phyloP scores from a whole-genome alignment of 2,888 invertebrate species.

The Lasioglossum villosulum region DNA sequence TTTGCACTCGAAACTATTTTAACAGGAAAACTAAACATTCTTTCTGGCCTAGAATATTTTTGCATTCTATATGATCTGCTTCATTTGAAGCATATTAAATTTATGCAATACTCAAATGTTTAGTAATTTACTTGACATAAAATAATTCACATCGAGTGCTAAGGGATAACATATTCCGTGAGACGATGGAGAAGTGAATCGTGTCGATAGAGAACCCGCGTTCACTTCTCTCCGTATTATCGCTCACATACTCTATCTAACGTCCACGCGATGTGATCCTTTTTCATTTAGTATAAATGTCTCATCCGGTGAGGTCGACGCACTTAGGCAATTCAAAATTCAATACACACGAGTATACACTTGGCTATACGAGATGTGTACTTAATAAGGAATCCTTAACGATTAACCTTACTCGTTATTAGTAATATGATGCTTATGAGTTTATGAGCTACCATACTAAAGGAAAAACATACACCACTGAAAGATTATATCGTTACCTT shows the following conservation, averaged over 20 bases:
- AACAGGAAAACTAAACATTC: too few relatives aligned
- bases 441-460: constrained; percentile 81
- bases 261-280: constrained; percentile 73
- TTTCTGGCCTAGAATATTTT: too few relatives aligned
- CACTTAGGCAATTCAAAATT: constrained; percentile 73
- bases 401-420: constrained; percentile 77
- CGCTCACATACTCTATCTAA: constrained; percentile 17
- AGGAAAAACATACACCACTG: constrained; percentile 81
- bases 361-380: constrained; percentile 71
- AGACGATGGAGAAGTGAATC: not conserved
- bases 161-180: not conserved
- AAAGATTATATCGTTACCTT: constrained; percentile 76
- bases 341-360: constrained; percentile 74
- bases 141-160: too few relatives aligned
- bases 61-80: too few relatives aligned
- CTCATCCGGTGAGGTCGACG: constrained; percentile 66
- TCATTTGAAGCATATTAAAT: too few relatives aligned
- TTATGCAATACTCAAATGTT: too few relatives aligned
- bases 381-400: constrained; percentile 77
- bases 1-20: too few relatives aligned
- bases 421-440: constrained; percentile 81
- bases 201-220: not conserved
- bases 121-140: too few relatives aligned
- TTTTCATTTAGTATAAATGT: constrained; percentile 77
- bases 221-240: not conserved